Conservation (phyloP, 2,888 invertebrate genomes). For the Drosophila nigritarsus region DNA sequence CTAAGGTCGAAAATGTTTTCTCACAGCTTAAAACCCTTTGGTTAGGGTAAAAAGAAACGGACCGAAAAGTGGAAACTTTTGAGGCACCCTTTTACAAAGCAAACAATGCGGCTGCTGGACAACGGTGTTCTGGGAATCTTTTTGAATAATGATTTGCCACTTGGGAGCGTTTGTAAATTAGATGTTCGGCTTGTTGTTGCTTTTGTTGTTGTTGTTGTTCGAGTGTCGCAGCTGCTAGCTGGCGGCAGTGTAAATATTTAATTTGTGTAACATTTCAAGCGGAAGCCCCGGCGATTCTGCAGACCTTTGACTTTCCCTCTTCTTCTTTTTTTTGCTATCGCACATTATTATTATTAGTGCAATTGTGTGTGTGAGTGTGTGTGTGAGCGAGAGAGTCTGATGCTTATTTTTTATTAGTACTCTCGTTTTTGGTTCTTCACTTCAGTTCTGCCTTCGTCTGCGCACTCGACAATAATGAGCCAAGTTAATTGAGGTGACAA, state of each 20-base stretch:
- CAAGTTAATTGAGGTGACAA: conserved; percentile 78
- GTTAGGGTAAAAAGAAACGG: conserved; percentile 6
- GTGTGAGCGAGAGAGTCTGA: background rate
- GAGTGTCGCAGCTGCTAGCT: conserved; percentile 51
- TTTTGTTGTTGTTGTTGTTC: conserved; percentile 32
- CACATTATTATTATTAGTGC: conserved; percentile 42
- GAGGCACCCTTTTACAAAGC: conserved; percentile 59
- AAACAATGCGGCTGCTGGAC: conserved; percentile 55
- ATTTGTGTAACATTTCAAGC: conserved; percentile 71
- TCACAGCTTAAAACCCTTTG: background rate
- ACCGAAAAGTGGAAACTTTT: conserved; percentile 14
- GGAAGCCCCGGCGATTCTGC: conserved; percentile 51
- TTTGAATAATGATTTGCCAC: conserved; percentile 79
- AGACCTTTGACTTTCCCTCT: conserved; percentile 63
- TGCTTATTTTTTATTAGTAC: conserved; percentile 48
- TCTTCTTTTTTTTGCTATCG: conserved; percentile 12
- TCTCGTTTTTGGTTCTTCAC: conserved; percentile 41
- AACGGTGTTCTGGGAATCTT: conserved; percentile 54
- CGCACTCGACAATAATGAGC: conserved; percentile 70
- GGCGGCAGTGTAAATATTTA: conserved; percentile 74
- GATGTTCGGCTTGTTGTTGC: conserved; percentile 56
- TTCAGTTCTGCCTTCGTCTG: conserved; percentile 10
- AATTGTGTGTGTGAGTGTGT: conserved; percentile 21
- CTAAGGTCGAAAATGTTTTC: background rate
- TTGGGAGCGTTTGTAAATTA: conserved; percentile 79